Evolutionary conservation across 2,113 vertebrate genomes (phyloP), one percentile per base, ranked within the genome.

Genomic region (Oreochromis tanganicae): DNA sequence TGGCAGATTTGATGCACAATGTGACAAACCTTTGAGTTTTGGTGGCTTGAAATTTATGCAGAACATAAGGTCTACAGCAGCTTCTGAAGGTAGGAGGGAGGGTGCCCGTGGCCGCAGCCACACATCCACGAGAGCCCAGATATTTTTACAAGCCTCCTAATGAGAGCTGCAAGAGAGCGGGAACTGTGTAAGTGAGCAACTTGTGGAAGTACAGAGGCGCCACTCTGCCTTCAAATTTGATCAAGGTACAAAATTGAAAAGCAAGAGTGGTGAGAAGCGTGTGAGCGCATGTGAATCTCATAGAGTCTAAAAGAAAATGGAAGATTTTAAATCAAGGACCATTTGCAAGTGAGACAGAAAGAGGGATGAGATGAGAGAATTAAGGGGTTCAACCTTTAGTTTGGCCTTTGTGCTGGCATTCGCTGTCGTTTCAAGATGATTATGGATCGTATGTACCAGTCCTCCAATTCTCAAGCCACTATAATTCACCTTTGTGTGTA

Each of bases 141-240:
- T 90, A 81, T 88, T 94, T 95, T 95, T 94, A 94, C 91, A 87
- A 94, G 94, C 41, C 87, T 90, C 84, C 80, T 95, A 96, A 95
- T 95, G 91, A 93, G 94, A 91, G 85, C 83, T 75, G 87, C 17
- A 41, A 66, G 81, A 75, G 80, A 85, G 88, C 73, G 56, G 38
- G 81, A 71, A 83, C 59, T 29, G 56, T 86, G 79, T 46, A 88
- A 88, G 56, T 4, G 41, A 79, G 83, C 16, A 9, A 80, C 87
- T 85, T 80, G 89, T 87, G 88, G 80, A 90, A 86, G 75, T 63
- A 75, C 88, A 46, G 87, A 85, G 91, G 80, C 90, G 21, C 84
- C 85, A 81, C 80, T 89, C 66, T 85, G 83, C 66, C 84, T 85
- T 94, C 84, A 89, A 80, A 90, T 90, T 71, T 86, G 81, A 93